Base-by-base conservation (phyloP, 1,140 invertebrate genomes). In the Anastatus disparis region DNA sequence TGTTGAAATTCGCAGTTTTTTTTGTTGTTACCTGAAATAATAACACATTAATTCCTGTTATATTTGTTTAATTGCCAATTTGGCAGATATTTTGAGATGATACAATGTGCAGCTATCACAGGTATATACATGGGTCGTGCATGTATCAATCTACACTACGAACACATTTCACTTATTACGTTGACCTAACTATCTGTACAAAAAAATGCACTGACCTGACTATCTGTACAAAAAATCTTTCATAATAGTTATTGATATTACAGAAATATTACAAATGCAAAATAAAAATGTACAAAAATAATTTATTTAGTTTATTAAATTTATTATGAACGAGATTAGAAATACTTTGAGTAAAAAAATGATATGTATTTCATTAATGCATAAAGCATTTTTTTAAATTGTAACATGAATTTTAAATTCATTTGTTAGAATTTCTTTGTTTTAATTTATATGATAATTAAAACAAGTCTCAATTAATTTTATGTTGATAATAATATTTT, bases 51-150 rank as follows among this genome's bases (percentile, higher is more conserved):
- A 46, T 56, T 42, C 12, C n/a, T 70, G 42, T 29, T 55, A 61
- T 62, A 53, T 15, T 62, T 20, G 13, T 59, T 62, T 66, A 46
- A 72, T 67, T 46, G 35, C 58, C 48, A 44, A 31, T 62, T 63
- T 27, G 46, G n/a, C 17, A 53, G n/a, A 52, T 52, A 59, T 22
- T 27, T 71, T 9, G 15, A 61, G 20, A 52, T 66, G 53, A 61
- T 59, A 65, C 70, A 71, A 44, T 65, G 59, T 70, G 69, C 53
- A 65, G 42, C 42, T 71, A 71, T 71, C 61, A 56, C 69, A 71
- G 63, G 15, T 66, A 52, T 66, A 53, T 40, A 70, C 69, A 70
- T 58, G 52, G 20, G 12, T 58, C 29, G 50, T 64, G 59, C 40
- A 64, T 61, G 35, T 59, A 71, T 58, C 53, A 48, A 9, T 48